Evolutionary conservation across 2,797 vertebrate genomes (phyloP).

Genomic region (Pristis pectinata): DNA sequence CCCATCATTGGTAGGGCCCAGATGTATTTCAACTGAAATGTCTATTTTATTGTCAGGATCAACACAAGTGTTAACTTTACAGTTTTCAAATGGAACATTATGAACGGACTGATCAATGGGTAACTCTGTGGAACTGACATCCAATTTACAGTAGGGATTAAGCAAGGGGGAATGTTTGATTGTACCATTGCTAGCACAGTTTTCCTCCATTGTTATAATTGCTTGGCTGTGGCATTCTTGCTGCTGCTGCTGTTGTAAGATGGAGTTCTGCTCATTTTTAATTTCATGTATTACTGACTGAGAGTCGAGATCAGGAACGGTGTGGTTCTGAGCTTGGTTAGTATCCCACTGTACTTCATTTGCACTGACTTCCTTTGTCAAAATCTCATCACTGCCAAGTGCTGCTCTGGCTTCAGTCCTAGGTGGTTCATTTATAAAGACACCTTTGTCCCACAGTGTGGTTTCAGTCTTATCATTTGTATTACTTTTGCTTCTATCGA

Average conservation of each 20-base stretch:
- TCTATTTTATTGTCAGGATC: not conserved
- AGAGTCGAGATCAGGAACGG: conserved; percentile 45
- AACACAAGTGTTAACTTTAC: not conserved
- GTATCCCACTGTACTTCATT: conserved; percentile 42
- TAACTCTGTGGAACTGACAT: not conserved
- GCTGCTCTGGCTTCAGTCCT: conserved; percentile 44
- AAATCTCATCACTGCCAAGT: conserved; percentile 44
- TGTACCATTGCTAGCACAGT: conserved; percentile 16
- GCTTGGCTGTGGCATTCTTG: conserved; percentile 41
- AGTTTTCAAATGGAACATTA: not conserved
- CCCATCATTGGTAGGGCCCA: not conserved
- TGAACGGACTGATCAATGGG: not conserved
- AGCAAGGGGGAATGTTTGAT: not conserved
- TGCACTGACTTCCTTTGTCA: conserved; percentile 43
- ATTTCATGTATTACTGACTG: conserved; percentile 44
- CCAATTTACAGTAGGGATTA: not conserved
- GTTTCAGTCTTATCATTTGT: conserved; percentile 44
- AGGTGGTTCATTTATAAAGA: conserved; percentile 45
- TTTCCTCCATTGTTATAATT: conserved; percentile 46
- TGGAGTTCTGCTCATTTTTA: conserved; percentile 45
- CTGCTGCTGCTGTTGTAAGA: conserved; percentile 47
- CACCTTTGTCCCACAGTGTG: conserved; percentile 41
- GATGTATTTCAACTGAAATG: not conserved
- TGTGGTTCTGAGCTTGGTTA: conserved; percentile 46
- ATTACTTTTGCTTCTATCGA: conserved; percentile 44